These are phyloP conservation scores for Calliopum simillimum DNA, from an alignment of 2,888 invertebrate species.

Conservation along the genomic window DNA sequence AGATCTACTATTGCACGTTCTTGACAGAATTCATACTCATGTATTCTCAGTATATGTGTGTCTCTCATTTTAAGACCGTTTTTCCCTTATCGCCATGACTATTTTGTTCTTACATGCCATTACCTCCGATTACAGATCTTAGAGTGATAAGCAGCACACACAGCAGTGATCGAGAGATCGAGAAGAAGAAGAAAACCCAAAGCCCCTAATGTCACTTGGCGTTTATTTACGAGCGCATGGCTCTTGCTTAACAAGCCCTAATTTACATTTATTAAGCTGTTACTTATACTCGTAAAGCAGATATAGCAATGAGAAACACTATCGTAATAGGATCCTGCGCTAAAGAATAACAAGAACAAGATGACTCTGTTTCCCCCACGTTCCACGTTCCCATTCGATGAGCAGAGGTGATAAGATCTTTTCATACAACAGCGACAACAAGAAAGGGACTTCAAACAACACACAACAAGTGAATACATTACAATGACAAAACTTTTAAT, in stretches of 20 bases:
- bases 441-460: neutral
- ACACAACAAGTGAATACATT: conserved; percentile 34
- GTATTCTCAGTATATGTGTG: no score
- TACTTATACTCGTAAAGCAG: conserved; percentile 45
- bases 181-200: conserved; percentile 46
- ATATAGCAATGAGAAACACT: conserved; percentile 2
- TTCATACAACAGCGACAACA: conserved; percentile 19
- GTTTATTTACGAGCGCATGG: conserved; percentile 65
- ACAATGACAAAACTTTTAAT: conserved; percentile 22
- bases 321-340: conserved; percentile 1
- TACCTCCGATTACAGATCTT: conserved; percentile 60
- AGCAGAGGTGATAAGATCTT: conserved; percentile 32
- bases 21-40: no score
- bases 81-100: conserved; percentile 41
- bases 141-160: conserved; percentile 31
- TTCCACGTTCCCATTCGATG: conserved; percentile 14
- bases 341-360: neutral
- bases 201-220: conserved; percentile 64
- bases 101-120: conserved; percentile 65
- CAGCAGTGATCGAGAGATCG: conserved; percentile 47
- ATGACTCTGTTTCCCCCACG: neutral
- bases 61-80: neutral
- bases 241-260: conserved; percentile 64
- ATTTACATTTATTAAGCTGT: conserved; percentile 66
- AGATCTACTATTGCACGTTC: no score